Evolutionary conservation across 2,888 invertebrate species (phyloP), one percentile per base, ranked within the genome.

Genomic region (Acrobasis suavella): DNA sequence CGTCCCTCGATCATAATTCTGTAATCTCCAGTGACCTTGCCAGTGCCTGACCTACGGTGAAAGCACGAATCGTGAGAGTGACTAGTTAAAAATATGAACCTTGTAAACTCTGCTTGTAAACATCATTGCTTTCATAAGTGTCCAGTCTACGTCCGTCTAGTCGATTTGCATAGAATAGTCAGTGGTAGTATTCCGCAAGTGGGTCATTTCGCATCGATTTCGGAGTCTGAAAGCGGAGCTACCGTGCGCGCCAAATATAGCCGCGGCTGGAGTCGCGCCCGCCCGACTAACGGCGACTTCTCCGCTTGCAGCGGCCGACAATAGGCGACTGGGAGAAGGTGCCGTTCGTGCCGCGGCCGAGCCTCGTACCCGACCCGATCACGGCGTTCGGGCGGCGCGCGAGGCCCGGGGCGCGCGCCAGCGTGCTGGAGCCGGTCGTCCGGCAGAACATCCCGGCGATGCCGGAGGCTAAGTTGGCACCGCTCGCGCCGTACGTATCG

Each of bases 271-370:
- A 88, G 86, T 76, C 83, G 82, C 85, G 83, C 81, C 76, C 86
- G 89, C 81, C 83, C 87, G 87, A 87, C 85, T 91, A 92, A 91
- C 88, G 90, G 88, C 86, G 87, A 89, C 80, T 91, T 92, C 83
- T 91, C 85, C 88, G 88, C 92, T 95, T 95, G 92, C 95, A 96
- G 96, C 95, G 94, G 91, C 94, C 94, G 86, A 91, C 93, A 77
- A 91, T 94, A 87, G 95, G 96, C 81, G 96, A 97, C 80, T 97
- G 97, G 97, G 96, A 97, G 91, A 96, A 96, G 94, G 96, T 96
- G 89, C 97, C 97, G 79, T 96, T 94, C 91, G 97, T 97, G 80
- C 96, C 97, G 74, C 94, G 97, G 74, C 97, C 97, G 78, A 96
- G 96, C 81, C 94, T 96, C 87, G 95, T 97, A 75, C 95, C 96